Evolutionary conservation across 1,140 invertebrate genomes (phyloP).

Genomic region (Mercenaria mercenaria): DNA sequence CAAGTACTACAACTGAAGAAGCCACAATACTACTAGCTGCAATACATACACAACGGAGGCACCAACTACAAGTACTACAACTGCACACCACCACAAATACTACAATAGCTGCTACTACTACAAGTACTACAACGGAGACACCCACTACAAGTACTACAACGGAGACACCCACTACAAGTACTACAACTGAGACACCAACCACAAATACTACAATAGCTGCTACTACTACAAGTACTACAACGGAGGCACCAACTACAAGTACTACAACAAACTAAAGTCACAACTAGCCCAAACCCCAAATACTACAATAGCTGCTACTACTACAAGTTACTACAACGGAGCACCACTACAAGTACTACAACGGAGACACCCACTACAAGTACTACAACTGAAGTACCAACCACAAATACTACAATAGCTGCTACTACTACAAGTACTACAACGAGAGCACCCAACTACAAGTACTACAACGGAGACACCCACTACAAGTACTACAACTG

Average conservation of each 20-base stretch:
- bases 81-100: slow-evolving; percentile 45
- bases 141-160: slow-evolving; percentile 17
- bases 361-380: neutral
- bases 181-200: slow-evolving; percentile 58
- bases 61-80: slow-evolving; percentile 30
- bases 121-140: slow-evolving; percentile 31
- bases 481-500: slow-evolving; percentile 46
- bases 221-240: slow-evolving; percentile 61
- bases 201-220: slow-evolving; percentile 57
- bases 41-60: neutral
- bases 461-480: neutral
- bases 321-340: neutral
- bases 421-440: neutral
- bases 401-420: slow-evolving; percentile 23
- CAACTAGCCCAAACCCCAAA: too few relatives aligned
- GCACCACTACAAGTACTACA: neutral
- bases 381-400: neutral
- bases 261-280: too few relatives aligned
- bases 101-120: slow-evolving; percentile 36
- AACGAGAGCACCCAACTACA: neutral
- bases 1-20: neutral
- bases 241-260: slow-evolving; percentile 55
- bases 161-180: neutral
- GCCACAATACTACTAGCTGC: neutral
- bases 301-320: slow-evolving; percentile 62